phyloP scores from a whole-genome alignment of 2,113 vertebrate species.

The Amphilophus citrinellus region DNA sequence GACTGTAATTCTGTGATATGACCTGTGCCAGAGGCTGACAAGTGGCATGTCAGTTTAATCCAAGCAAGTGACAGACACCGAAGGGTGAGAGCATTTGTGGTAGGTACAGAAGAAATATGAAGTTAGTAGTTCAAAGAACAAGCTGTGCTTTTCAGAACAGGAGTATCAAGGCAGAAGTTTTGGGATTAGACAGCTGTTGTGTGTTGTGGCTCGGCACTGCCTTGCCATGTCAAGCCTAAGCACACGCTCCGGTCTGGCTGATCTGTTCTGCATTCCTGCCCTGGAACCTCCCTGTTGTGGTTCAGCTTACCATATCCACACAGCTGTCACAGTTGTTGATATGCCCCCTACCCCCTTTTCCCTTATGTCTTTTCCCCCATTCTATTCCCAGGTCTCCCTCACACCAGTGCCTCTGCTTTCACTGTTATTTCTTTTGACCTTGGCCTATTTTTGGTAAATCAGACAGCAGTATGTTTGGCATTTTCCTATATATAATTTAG shows the following conservation, averaged over 20 bases:
- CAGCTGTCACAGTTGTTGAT: conserved; percentile 79
- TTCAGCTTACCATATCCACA: conserved; percentile 62
- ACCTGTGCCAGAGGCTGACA: conserved; percentile 47
- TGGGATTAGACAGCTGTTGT: conserved; percentile 73
- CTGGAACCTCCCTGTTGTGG: conserved; percentile 68
- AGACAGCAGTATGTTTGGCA: background rate
- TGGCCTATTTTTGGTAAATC: conserved; percentile 20
- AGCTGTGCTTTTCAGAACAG: conserved; percentile 37
- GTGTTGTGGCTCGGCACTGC: conserved; percentile 38
- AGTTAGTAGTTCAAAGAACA: conserved; percentile 12
- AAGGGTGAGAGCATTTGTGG: conserved; percentile 2
- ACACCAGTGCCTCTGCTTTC: conserved; percentile 34
- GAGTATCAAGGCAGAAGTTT: conserved; percentile 33
- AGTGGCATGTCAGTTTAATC: conserved; percentile 44
- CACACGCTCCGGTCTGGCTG: conserved; percentile 57
- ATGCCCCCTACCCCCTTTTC: conserved; percentile 37
- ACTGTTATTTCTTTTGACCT: conserved; percentile 45
- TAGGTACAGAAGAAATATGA: conserved; percentile 1
- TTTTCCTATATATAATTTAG: background rate
- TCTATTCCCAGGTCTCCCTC: conserved; percentile 40
- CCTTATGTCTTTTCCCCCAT: background rate
- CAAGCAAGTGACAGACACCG: conserved; percentile 25
- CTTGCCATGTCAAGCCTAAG: conserved; percentile 49
- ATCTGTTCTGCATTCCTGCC: conserved; percentile 79
- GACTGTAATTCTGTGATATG: conserved; percentile 17